These are phyloP conservation scores for Eupleurogrammus muticus DNA, from an alignment of 2,797 vertebrate species.

Conservation along the genomic window DNA sequence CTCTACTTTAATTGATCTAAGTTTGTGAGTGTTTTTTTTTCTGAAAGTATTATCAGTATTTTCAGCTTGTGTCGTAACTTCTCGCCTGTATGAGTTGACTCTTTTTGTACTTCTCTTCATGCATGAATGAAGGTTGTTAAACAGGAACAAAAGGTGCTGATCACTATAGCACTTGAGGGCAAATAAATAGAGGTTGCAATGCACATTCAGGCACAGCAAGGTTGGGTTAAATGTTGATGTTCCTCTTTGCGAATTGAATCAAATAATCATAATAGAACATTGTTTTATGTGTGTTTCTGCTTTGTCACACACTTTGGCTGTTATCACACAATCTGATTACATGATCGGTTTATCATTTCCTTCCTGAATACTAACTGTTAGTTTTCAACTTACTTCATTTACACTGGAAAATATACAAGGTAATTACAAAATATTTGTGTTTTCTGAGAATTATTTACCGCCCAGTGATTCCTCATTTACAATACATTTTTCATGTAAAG, in stretches of 20 bases:
- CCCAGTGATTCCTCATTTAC: neutral
- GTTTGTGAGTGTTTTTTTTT: neutral
- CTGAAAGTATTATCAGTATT: neutral
- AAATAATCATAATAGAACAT: neutral
- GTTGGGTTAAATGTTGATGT: neutral
- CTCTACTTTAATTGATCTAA: neutral
- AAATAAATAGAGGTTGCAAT: neutral
- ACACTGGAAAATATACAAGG: constrained; percentile 1
- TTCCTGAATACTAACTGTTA: constrained; percentile 4
- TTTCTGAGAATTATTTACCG: neutral
- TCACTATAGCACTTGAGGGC: neutral
- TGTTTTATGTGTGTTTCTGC: neutral
- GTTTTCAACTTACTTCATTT: neutral
- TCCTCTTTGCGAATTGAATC: neutral
- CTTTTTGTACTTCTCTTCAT: neutral
- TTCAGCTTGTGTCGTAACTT: neutral
- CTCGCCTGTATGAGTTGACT: neutral
- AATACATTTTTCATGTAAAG: neutral
- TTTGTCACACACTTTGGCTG: constrained; percentile 20
- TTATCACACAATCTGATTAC: neutral
- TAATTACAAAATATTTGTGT: neutral
- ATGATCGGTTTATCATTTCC: constrained; percentile 43
- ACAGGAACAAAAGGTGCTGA: neutral
- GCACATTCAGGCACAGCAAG: neutral
- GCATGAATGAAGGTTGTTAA: neutral